Conservation (phyloP, 2,797 vertebrate genomes). For the Neosilurus hyrtlii region DNA sequence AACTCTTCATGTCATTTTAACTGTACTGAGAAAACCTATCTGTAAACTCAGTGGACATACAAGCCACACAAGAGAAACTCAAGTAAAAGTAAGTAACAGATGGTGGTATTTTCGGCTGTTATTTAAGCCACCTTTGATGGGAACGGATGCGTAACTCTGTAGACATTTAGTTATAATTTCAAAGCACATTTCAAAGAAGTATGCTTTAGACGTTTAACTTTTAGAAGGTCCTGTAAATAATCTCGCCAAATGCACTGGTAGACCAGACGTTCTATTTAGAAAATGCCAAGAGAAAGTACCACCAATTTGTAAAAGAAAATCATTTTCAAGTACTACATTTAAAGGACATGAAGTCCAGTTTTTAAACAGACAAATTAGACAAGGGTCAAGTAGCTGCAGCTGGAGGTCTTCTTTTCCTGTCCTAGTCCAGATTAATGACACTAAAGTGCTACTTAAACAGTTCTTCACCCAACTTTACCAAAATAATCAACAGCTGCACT, state of each 20-base stretch:
- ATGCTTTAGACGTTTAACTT: background rate
- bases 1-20: background rate
- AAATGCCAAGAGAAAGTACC: background rate
- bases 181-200: background rate
- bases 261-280: background rate
- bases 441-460: conserved; percentile 47
- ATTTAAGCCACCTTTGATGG: background rate
- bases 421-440: conserved; percentile 33
- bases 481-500: conserved; percentile 24
- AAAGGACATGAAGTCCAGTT: conserved; percentile 13
- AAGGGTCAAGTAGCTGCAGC: conserved; percentile 45
- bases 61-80: background rate
- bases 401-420: conserved; percentile 34
- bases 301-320: conserved; percentile 25
- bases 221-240: background rate
- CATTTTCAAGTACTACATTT: background rate
- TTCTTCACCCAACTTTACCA: conserved; percentile 8
- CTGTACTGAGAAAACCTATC: background rate
- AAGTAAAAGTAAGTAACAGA: background rate
- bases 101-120: background rate
- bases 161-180: background rate
- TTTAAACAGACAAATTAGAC: conserved; percentile 40
- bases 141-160: background rate
- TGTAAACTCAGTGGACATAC: background rate
- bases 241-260: background rate